Evolutionary conservation across 2,888 invertebrate genomes (phyloP).

Genomic region (Thecophora atra): DNA sequence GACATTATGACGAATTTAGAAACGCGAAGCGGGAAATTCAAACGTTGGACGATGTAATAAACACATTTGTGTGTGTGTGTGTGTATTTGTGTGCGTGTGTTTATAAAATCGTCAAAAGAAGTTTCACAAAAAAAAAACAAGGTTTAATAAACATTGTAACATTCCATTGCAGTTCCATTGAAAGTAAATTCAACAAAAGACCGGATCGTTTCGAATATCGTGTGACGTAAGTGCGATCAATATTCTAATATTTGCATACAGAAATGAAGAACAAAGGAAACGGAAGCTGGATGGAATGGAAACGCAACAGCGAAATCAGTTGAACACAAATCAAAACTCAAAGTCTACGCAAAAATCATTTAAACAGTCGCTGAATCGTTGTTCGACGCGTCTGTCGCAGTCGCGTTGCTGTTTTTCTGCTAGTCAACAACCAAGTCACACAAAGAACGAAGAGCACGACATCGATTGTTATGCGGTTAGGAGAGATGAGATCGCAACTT

Average conservation of each 20-base stretch:
- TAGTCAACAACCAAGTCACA: constrained; percentile 33
- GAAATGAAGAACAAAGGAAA: background rate
- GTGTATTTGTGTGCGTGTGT: constrained; percentile 22
- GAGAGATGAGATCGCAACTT: constrained; percentile 66
- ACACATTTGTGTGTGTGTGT: background rate
- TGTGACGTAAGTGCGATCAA: constrained; percentile 9
- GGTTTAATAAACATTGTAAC: too few species aligned
- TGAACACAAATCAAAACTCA: constrained; percentile 2
- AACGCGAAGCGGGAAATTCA: background rate
- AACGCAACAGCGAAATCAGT: background rate
- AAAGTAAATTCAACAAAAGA: too few species aligned
- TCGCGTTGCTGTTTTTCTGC: too few species aligned
- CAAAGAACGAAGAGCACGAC: constrained; percentile 42
- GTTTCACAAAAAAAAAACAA: background rate
- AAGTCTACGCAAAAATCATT: background rate
- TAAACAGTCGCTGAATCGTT: too few species aligned
- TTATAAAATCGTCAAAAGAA: constrained; percentile 4
- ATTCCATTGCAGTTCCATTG: too few species aligned
- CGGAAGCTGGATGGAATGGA: too few species aligned
- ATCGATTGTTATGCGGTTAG: constrained; percentile 47
- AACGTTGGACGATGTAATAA: background rate
- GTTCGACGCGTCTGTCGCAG: too few species aligned
- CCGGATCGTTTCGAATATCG: background rate
- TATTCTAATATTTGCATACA: background rate
- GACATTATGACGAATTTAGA: background rate